Conservation (phyloP, 2,113 vertebrate genomes). For the Prolemur simus region DNA sequence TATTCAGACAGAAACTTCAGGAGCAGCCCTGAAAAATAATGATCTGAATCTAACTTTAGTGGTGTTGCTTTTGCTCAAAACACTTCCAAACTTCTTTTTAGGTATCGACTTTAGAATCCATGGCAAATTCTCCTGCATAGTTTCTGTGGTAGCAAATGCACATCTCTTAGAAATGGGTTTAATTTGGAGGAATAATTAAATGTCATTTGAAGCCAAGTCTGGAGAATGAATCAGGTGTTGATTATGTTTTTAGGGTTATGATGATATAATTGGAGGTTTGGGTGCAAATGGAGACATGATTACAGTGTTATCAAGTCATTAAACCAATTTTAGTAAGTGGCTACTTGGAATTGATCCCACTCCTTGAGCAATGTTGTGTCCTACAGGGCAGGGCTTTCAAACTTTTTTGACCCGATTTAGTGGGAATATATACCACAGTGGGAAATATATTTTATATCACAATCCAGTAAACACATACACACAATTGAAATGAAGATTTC, state of each 20-base stretch:
- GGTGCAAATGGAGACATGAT: neutral
- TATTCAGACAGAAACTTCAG: neutral
- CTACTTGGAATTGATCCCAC: neutral
- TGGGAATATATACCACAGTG: neutral
- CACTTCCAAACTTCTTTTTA: neutral
- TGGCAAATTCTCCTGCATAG: neutral
- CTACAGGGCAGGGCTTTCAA: neutral
- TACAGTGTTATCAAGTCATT: slow-evolving; percentile 14
- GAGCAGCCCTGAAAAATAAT: neutral
- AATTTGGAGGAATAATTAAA: slow-evolving; percentile 37
- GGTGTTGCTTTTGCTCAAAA: neutral
- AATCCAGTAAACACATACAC: neutral
- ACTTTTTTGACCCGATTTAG: neutral
- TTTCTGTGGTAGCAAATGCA: neutral
- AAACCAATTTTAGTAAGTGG: slow-evolving; percentile 16
- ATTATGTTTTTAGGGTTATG: neutral
- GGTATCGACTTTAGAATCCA: slow-evolving; percentile 30
- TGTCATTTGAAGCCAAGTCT: slow-evolving; percentile 15
- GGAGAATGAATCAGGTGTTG: slow-evolving; percentile 34
- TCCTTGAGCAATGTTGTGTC: neutral
- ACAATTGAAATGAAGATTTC: neutral
- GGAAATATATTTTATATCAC: neutral
- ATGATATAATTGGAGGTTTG: neutral
- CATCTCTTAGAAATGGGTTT: neutral
- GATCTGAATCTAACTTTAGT: neutral